Evolutionary conservation across 2,888 invertebrate genomes (phyloP), one percentile per base, ranked within the genome.

Genomic region (Amphipyra berbera): DNA sequence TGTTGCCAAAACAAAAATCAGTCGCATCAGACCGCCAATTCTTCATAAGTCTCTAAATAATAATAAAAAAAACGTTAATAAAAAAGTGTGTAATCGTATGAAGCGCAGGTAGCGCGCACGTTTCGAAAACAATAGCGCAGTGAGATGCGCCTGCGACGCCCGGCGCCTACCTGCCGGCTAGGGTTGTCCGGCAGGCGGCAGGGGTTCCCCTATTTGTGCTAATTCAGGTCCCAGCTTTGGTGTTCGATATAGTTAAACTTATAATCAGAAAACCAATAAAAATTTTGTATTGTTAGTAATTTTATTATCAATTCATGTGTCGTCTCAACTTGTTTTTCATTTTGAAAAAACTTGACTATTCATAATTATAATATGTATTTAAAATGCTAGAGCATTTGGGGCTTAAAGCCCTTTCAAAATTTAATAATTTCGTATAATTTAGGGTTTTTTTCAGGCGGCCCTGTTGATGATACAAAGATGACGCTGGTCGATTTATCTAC

Each of bases 21-120:
- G 55, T 67, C 66, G 47, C 66, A 67, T 61, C 55, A 54, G 57
- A 70, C 60, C 63, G 73, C 76, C 68, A 81, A 70, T 78, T 78
- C 78, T 62, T 70, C 47, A 64, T 55, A 79, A 63, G 42, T 35
- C 46, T 61, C 30, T 30, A 30, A 30, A 30, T 30, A 50, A 50
- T 45, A 57, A 60, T 57, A 62, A 65, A 33, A 70, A 63, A 66
- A 52, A 33, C 27, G 13, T 52, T 55, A 55, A 56, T 56, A 63
- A 69, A 80, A 81, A 76, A 70, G 62, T 59, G 66, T 76, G 73
- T 80, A 74, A 82, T 78, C 69, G 70, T 63, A 71, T 61, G 46
- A 80, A 63, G 76, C 74, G 73, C 86, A 86, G 86, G 86, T 85
- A 85, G 87, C 75, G 78, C 77, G 77, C 69, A 68, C 70, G 60